Base-by-base conservation (phyloP, 2,888 invertebrate species). In the Opisthograptis luteolata region DNA sequence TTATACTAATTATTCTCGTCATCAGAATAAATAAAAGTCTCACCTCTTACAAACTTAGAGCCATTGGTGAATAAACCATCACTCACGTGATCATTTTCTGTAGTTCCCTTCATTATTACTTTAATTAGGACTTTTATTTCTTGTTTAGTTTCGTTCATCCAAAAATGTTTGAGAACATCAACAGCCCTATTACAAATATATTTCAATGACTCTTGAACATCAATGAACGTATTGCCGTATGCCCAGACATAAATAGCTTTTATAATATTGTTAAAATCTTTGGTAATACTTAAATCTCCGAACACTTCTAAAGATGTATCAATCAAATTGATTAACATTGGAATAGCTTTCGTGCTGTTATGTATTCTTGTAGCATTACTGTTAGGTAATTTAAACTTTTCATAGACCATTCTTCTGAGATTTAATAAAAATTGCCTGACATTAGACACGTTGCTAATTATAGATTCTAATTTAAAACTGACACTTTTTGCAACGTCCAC, bases 31-130 rank as follows among this genome's bases (percentile, higher is more conserved):
- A 47, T 28, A 4, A 44, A 30, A 36, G 66, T 58, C 15, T 51
- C 37, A 3, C 35, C 56, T 2, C 24, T 62, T 1, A 69, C 63
- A 55, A 69, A 72, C 14, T 34, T 47, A 0, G 81, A 76, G 2
- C 81, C 50, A 19, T 22, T 34, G 12, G 13, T 24, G 0, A 45
- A 12, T 12, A 51, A 24, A 8, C 40, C 24, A 3, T 51, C 28
- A 5, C 5, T 5, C 10, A 40, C 6, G 5, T 31, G 35, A 19
- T 13, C 13, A 24, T 41, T 41, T 25, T 37, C 30, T 6, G 35
- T 17, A n/a, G 39, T 30, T 8, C 50, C 50, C 2, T 34, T 40
- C 13, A 40, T 15, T 3, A 35, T 19, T 1, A 51, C 4, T 20
- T 51, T 44, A 45, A 44, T 17, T 1, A 42, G 10, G n/a, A 42